Evolutionary conservation across 2,797 vertebrate genomes (phyloP).

Genomic region (Mycteria americana): DNA sequence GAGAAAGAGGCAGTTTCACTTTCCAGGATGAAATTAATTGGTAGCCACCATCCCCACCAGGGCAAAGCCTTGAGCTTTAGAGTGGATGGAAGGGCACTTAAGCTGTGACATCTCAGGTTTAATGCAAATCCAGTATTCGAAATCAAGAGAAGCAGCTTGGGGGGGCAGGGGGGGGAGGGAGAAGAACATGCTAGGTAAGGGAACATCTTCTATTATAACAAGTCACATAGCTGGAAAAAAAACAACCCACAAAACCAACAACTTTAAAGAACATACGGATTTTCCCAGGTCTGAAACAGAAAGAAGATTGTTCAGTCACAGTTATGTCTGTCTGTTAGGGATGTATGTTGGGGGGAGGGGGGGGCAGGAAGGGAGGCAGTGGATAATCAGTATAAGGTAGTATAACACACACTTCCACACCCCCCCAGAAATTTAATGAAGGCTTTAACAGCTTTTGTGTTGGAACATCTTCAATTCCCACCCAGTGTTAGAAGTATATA

Average conservation of each 20-base stretch:
- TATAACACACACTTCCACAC: not conserved
- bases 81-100: not conserved
- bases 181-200: not conserved
- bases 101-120: not conserved
- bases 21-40: not conserved
- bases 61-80: not conserved
- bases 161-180: fast-evolving
- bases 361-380: not conserved
- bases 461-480: not conserved
- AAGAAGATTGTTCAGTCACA: not conserved
- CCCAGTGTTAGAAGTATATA: not conserved
- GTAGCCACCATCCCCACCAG: not conserved
- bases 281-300: not conserved
- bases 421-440: not conserved
- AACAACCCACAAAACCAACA: not conserved
- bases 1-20: not conserved
- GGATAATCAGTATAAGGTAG: not conserved
- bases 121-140: not conserved
- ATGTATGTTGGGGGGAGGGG: fast-evolving
- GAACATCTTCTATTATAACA: not conserved
- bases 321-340: not conserved
- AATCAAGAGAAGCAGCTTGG: not conserved
- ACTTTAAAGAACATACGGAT: not conserved
- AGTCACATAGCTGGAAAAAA: not conserved
- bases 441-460: not conserved